Evolutionary conservation across 2,888 invertebrate species (phyloP), one percentile per base, ranked within the genome.

Genomic region (Leistus spinibarbis): DNA sequence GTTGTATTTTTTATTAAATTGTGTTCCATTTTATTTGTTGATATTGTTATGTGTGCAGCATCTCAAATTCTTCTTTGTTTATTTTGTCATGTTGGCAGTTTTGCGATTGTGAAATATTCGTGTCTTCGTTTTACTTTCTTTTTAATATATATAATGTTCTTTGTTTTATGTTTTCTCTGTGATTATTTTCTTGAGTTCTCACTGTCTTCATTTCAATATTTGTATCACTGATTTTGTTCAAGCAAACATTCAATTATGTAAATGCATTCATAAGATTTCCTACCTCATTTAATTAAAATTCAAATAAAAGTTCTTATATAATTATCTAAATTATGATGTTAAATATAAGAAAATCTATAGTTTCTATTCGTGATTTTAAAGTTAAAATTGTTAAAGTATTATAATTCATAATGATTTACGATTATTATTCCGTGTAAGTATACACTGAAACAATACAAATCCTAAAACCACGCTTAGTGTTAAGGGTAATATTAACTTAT

Each of bases 141-240:
- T 20, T 16, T 17, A n/a, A 16, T 3, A 57, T 19, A 1, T 60
- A 20, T 22, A 10, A 60, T 60, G 60, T 60, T 40, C 40, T 1
- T 40, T 60, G 60, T 60, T 60, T 13, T 60, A 60, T 60, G 60
- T 60, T 60, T 60, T 60, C 60, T 60, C 60, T 60, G 60, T 60
- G 22, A 17, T 40, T 40, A 60, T 17, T 57, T 57, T 60, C 60
- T 60, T 60, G 60, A 54, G 19, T 17, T 20, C n/a, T n/a, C n/a
- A n/a, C n/a, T n/a, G n/a, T 60, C 20, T 60, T 60, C 60, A 7
- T 13, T 40, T 40, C 40, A 10, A 40, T 40, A 4, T 24, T 40
- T 40, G 40, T 40, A 4, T 40, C 40, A 40, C 40, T 40, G 40
- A 3, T 40, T 40, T 40, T 40, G 40, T 40, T 40, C 40, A 40